Percentiles rank a stretch among this genome's conserved stretches.
These are phyloP conservation scores for Ivindomyrus marchei DNA, from an alignment of 2,113 vertebrate species.

Conservation along the genomic window DNA sequence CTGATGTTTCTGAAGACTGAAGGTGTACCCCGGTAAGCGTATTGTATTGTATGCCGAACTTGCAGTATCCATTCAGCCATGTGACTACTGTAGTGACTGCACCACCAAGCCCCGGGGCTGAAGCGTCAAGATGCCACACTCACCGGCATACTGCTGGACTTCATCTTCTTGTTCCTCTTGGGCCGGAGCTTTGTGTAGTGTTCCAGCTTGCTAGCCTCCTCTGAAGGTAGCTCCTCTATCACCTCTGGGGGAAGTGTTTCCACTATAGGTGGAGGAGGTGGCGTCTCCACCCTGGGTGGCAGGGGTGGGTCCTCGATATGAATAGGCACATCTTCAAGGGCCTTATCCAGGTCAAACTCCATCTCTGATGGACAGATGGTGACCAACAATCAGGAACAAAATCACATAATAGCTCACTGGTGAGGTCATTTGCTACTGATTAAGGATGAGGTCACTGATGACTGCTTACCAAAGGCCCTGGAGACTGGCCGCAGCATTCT, in stretches of 20 bases:
- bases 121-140: slow-evolving; percentile 28
- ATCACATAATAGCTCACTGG: not conserved
- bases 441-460: not conserved
- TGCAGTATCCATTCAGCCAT: not conserved
- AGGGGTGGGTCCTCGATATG: slow-evolving; percentile 77
- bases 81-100: not conserved
- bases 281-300: slow-evolving; percentile 30
- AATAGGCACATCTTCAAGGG: slow-evolving; percentile 86
- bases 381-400: not conserved
- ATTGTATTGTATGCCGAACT: not conserved
- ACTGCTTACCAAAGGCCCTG: slow-evolving; percentile 80
- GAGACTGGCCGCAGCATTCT: slow-evolving; percentile 91
- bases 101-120: not conserved
- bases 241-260: slow-evolving; percentile 55
- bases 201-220: slow-evolving; percentile 74
- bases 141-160: slow-evolving; percentile 71
- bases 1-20: not conserved
- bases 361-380: slow-evolving; percentile 65
- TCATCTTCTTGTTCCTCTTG: slow-evolving; percentile 76
- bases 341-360: slow-evolving; percentile 95
- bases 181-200: slow-evolving; percentile 85
- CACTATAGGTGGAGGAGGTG: slow-evolving; percentile 33
- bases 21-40: not conserved
- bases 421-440: not conserved
- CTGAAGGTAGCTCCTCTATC: slow-evolving; percentile 70